A percentile compares a stretch with the other conserved stretches of the same genome.
These are phyloP conservation scores for Amblyjoppa proteus DNA, from an alignment of 2,888 invertebrate species.

Conservation along the genomic window DNA sequence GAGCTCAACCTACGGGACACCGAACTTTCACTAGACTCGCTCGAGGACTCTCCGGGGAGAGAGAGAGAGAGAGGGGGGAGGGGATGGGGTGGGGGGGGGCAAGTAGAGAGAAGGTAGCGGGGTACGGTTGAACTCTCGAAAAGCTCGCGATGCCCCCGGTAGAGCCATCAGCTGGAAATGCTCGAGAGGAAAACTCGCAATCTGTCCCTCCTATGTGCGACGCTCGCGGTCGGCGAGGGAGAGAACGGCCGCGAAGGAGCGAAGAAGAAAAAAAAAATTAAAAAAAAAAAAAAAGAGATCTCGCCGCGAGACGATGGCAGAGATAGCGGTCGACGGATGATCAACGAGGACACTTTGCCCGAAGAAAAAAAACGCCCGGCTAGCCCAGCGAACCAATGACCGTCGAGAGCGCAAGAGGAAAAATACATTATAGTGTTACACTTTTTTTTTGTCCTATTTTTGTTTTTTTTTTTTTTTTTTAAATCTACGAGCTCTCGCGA, in stretches of 20 bases:
- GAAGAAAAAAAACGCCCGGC: conserved; percentile 14
- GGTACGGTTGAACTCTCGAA: conserved; percentile 25
- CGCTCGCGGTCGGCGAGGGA: conserved; percentile 43
- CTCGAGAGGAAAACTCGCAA: conserved; percentile 41
- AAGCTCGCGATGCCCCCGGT: conserved; percentile 35
- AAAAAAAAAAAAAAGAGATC: not conserved
- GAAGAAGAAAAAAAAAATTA: conserved; percentile 14
- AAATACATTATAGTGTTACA: conserved; percentile 8
- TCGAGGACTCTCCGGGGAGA: conserved; percentile 50
- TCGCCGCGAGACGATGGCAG: conserved; percentile 40
- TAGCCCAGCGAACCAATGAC: conserved; percentile 6
- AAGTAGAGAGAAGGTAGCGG: not conserved
- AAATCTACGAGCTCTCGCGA: conserved; percentile 22
- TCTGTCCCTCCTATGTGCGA: conserved; percentile 37
- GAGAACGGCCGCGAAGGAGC: conserved; percentile 21
- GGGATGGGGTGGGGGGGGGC: conserved; percentile 36
- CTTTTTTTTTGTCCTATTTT: not conserved
- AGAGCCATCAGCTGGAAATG: conserved; percentile 46
- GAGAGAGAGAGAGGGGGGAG: not conserved
- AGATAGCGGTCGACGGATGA: conserved; percentile 63
- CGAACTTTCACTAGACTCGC: conserved; percentile 75
- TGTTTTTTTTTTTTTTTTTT: not conserved
- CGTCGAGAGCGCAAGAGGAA: conserved; percentile 3
- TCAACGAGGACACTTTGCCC: conserved; percentile 61
- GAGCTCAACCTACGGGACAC: conserved; percentile 81